Evolutionary conservation across 2,797 vertebrate species (phyloP).

Genomic region (Erethizon dorsatum): DNA sequence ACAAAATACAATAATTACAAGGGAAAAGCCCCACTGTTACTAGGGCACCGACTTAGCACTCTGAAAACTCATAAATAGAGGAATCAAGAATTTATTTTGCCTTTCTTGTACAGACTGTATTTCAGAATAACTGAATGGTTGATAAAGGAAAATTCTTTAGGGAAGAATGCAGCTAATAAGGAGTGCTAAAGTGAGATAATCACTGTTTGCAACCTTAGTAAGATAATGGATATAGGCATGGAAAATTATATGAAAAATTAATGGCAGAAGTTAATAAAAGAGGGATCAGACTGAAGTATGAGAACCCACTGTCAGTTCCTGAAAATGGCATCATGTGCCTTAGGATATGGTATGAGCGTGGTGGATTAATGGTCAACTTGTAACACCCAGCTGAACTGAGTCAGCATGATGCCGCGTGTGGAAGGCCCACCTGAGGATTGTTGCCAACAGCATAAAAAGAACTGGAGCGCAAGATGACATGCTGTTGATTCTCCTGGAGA

Average conservation of each 20-base stretch:
- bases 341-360: not conserved
- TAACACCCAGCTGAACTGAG: not conserved
- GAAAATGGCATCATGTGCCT: not conserved
- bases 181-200: not conserved
- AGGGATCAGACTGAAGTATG: not conserved
- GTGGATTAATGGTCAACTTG: not conserved
- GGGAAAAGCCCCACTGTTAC: not conserved
- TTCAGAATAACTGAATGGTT: not conserved
- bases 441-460: not conserved
- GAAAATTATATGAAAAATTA: not conserved
- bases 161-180: not conserved
- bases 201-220: not conserved
- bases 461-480: not conserved
- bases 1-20: not conserved
- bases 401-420: not conserved
- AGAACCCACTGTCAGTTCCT: not conserved
- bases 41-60: not conserved
- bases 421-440: not conserved
- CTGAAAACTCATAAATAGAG: conserved; percentile 39
- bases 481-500: not conserved
- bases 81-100: not conserved
- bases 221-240: not conserved
- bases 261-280: not conserved
- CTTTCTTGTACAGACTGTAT: not conserved
- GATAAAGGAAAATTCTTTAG: not conserved